These are phyloP conservation scores for Varanus salvator DNA, from an alignment of 2,113 vertebrate species.

Conservation along the genomic window DNA sequence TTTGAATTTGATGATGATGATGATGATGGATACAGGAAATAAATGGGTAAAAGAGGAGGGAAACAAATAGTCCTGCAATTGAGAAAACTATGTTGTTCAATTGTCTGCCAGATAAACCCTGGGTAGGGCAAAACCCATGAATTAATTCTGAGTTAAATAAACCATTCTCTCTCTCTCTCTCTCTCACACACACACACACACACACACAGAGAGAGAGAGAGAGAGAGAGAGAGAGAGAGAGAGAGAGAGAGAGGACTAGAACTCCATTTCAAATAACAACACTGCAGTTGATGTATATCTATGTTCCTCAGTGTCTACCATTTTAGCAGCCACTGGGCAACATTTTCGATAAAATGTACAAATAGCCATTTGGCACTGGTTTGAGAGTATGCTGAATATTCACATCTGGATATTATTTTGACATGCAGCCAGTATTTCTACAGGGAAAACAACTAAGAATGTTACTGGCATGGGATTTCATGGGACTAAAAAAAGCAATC, in stretches of 20 bases:
- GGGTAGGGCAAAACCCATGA: too few species aligned
- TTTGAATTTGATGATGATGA: too few species aligned
- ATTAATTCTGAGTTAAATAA: too few species aligned
- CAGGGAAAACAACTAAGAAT: constrained; percentile 17
- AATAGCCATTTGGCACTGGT: not conserved
- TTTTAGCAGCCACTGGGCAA: not conserved
- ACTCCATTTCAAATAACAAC: not conserved
- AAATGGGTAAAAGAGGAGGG: too few species aligned
- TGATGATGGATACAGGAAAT: too few species aligned
- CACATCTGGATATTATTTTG: not conserved
- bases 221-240: too few species aligned
- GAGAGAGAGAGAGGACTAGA: not conserved
- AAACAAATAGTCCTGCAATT: too few species aligned
- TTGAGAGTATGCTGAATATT: not conserved
- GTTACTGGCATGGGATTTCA: constrained; percentile 22
- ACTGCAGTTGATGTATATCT: not conserved
- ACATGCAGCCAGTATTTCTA: constrained; percentile 16
- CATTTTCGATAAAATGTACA: not conserved
- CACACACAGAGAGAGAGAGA: not conserved
- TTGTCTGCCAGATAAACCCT: too few species aligned
- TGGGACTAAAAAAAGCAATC: constrained; percentile 7
- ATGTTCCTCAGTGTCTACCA: not conserved
- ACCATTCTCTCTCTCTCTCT: too few species aligned
- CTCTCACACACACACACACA: not conserved
- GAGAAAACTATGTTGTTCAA: too few species aligned